Conservation (phyloP, 2,888 invertebrate species). For the Augiades crinisus region DNA sequence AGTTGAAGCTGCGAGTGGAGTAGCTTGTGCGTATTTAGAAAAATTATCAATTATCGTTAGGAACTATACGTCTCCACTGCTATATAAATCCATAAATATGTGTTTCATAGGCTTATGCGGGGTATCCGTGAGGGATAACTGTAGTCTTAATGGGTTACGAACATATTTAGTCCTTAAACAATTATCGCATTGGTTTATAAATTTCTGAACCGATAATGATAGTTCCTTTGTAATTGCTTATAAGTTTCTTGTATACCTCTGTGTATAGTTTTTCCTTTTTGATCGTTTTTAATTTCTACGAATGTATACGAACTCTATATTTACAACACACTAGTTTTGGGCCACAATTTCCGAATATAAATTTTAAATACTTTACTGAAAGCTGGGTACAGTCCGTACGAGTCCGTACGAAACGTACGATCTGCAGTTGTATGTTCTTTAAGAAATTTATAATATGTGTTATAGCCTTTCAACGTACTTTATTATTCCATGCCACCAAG, state of each 20-base stretch:
- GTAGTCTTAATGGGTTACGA: background rate
- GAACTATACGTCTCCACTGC: conserved; percentile 23
- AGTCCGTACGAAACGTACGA: background rate
- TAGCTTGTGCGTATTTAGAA: too few relatives aligned
- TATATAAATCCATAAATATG: conserved; percentile 35
- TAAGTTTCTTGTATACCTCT: conserved; percentile 5
- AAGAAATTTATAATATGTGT: too few relatives aligned
- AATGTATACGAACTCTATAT: too few relatives aligned
- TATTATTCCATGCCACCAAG: too few relatives aligned
- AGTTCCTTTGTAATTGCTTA: conserved; percentile 1
- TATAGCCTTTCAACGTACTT: too few relatives aligned
- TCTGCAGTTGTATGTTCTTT: too few relatives aligned
- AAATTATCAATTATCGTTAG: too few relatives aligned
- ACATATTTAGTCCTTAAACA: background rate
- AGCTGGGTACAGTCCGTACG: background rate
- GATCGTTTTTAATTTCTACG: too few relatives aligned
- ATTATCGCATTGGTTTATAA: background rate
- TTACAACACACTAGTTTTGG: too few relatives aligned
- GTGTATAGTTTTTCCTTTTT: background rate
- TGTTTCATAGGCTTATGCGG: conserved; percentile 36
- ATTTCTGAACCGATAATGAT: background rate
- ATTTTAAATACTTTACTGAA: background rate
- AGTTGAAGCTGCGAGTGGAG: too few relatives aligned
- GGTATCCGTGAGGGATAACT: too few relatives aligned
- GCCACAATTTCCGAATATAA: too few relatives aligned